Conservation (phyloP, 2,113 vertebrate species). For the Oryzias curvinotus region DNA sequence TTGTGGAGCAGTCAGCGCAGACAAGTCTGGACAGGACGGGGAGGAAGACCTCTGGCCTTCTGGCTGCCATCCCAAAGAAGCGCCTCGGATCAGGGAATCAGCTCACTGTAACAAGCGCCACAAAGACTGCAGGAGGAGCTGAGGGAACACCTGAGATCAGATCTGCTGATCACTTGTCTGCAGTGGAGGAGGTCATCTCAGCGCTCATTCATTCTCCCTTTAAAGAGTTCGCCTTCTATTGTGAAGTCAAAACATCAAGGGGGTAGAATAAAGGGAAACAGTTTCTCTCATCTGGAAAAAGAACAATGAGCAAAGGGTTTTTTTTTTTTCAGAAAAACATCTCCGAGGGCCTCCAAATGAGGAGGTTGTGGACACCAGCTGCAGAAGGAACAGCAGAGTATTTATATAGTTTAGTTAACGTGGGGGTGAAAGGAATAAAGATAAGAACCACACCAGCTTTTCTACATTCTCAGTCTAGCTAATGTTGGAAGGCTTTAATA, state of each 20-base stretch:
- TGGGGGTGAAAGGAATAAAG: constrained; percentile 13
- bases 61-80: constrained; percentile 38
- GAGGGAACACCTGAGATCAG: constrained; percentile 63
- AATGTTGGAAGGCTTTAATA: constrained; percentile 83
- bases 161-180: constrained; percentile 58
- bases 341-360: neutral
- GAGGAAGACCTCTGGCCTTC: constrained; percentile 61
- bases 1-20: constrained; percentile 65
- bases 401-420: constrained; percentile 9
- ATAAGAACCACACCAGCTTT: constrained; percentile 74
- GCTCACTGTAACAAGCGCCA: constrained; percentile 49
- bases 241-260: constrained; percentile 52
- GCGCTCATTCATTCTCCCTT: constrained; percentile 37
- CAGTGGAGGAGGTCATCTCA: constrained; percentile 28
- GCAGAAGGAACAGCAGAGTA: constrained; percentile 14
- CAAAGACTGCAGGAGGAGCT: constrained; percentile 43
- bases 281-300: neutral
- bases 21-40: constrained; percentile 68
- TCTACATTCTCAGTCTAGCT: constrained; percentile 83
- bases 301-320: neutral
- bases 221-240: constrained; percentile 47
- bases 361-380: neutral
- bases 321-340: neutral
- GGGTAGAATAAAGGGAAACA: constrained; percentile 21
- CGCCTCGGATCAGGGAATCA: constrained; percentile 27